Percentiles rank a stretch among this genome's conserved stretches.
These are phyloP conservation scores for Cladopsammia gracilis DNA, from an alignment of 64 coral and sea anemone genomes.

Conservation along the genomic window DNA sequence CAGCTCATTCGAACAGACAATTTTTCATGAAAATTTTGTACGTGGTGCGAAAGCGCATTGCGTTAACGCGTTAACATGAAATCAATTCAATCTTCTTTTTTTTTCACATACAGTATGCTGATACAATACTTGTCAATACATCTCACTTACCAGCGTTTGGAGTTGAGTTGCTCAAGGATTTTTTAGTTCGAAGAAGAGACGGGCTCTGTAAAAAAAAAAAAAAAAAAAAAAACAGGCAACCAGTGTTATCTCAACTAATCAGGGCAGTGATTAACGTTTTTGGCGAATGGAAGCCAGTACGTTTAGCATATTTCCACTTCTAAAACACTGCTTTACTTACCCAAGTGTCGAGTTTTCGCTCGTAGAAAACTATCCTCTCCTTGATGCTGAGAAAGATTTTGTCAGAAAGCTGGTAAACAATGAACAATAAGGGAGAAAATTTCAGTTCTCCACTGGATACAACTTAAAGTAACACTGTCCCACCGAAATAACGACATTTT, in stretches of 20 bases:
- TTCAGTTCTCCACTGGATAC: background rate
- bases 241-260: too few species aligned
- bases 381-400: constrained; percentile 45
- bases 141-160: constrained; percentile 21
- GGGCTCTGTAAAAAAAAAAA: constrained; percentile 37
- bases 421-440: background rate
- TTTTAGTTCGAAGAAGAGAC: constrained; percentile 43
- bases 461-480: background rate
- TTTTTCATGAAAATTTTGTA: too few species aligned
- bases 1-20: too few species aligned
- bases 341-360: constrained; percentile 91
- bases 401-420: background rate
- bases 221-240: background rate
- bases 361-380: constrained; percentile 83
- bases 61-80: too few species aligned
- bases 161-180: background rate
- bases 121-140: too few species aligned
- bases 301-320: background rate
- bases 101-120: too few species aligned
- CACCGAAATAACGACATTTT: too few species aligned
- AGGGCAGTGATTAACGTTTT: too few species aligned
- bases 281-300: too few species aligned
- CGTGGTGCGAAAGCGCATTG: too few species aligned
- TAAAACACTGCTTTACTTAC: constrained; percentile 48
- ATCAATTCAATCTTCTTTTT: too few species aligned